A percentile compares a stretch with the other conserved stretches of the same genome.
Conservation (phyloP, 1,140 invertebrate species). For the Heliothis virescens region DNA sequence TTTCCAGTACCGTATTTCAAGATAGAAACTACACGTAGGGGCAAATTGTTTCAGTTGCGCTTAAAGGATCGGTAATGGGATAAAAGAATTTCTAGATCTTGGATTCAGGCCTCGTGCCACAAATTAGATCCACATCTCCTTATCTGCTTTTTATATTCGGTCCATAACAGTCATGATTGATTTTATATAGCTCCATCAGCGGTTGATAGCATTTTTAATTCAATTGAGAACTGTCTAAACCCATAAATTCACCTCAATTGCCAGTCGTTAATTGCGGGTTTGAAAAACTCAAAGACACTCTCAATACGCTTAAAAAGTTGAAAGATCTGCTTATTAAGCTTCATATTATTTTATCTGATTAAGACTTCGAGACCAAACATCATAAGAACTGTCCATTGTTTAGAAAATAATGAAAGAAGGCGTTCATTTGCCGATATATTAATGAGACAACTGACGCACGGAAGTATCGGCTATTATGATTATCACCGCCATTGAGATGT, state of each 20-base stretch:
- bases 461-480: conserved; percentile 23
- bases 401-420: conserved; percentile 7
- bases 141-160: background rate
- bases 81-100: conserved; percentile 23
- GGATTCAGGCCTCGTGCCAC: conserved; percentile 16
- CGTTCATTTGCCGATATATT: conserved; percentile 1
- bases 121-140: conserved; percentile 12
- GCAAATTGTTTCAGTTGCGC: conserved; percentile 30
- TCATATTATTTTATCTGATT: too few species aligned
- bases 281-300: too few species aligned
- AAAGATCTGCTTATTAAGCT: too few species aligned
- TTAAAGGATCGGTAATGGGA: conserved; percentile 26
- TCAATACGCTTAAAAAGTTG: background rate
- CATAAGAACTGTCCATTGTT: background rate
- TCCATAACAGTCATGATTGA: conserved; percentile 32
- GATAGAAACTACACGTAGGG: conserved; percentile 14
- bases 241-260: background rate
- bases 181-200: conserved; percentile 1
- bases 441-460: conserved; percentile 18
- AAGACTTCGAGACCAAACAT: background rate
- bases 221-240: background rate
- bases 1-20: conserved; percentile 44
- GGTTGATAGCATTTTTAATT: conserved; percentile 11
- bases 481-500: conserved; percentile 14
- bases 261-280: too few species aligned